phyloP scores from a whole-genome alignment of 2,888 invertebrate species.

The Melanostoma scalare region DNA sequence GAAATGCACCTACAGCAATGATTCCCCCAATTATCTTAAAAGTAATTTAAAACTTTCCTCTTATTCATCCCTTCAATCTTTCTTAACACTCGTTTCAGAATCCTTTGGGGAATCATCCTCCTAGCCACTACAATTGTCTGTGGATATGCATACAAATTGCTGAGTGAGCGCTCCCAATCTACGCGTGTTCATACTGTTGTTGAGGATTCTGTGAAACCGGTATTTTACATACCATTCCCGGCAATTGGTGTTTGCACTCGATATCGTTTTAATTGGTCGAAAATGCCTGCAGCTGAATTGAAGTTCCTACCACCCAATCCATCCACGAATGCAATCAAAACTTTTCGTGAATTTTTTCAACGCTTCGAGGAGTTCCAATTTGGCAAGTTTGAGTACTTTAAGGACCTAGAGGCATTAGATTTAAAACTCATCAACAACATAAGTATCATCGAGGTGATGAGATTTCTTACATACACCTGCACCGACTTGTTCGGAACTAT shows the following conservation, averaged over 20 bases:
- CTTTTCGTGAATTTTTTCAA: conserved; percentile 77
- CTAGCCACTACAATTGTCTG: conserved; percentile 75
- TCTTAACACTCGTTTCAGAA: conserved; percentile 74
- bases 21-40: conserved; percentile 21
- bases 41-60: conserved; percentile 33
- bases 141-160: conserved; percentile 77
- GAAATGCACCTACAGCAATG: not conserved
- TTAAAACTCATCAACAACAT: conserved; percentile 76
- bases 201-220: conserved; percentile 78
- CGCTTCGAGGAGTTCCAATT: conserved; percentile 74
- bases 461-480: conserved; percentile 76
- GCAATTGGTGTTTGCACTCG: conserved; percentile 78
- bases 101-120: conserved; percentile 78
- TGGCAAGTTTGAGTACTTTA: conserved; percentile 74
- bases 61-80: not conserved
- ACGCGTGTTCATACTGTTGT: conserved; percentile 78
- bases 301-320: conserved; percentile 77
- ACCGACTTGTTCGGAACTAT: conserved; percentile 79
- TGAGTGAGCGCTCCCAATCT: conserved; percentile 76
- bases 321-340: conserved; percentile 59
- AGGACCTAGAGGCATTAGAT: conserved; percentile 52
- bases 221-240: conserved; percentile 78
- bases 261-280: conserved; percentile 78
- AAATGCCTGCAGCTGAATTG: conserved; percentile 75
- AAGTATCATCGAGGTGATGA: conserved; percentile 76